These are phyloP conservation scores for Hecatera dysodea DNA, from an alignment of 2,888 invertebrate genomes.

Conservation along the genomic window DNA sequence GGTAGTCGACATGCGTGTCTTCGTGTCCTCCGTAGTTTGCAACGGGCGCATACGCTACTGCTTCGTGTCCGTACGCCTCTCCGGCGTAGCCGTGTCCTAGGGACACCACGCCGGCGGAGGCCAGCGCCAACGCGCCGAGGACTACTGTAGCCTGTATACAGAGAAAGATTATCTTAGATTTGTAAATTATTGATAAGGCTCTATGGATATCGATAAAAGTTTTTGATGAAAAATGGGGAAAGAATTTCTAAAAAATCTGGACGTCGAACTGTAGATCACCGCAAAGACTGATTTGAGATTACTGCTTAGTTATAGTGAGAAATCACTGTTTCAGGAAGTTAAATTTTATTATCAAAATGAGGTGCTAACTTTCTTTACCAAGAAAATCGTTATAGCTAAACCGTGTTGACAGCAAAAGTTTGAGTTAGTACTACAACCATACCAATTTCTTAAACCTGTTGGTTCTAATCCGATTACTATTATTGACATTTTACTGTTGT, in stretches of 20 bases:
- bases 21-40: constrained; percentile 83
- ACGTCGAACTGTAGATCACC: too few species aligned
- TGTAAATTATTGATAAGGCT: neutral
- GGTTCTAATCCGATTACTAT: neutral
- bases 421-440: neutral
- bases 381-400: neutral
- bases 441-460: neutral
- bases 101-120: constrained; percentile 84
- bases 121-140: constrained; percentile 84
- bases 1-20: constrained; percentile 87
- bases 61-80: constrained; percentile 84
- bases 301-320: neutral
- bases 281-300: neutral
- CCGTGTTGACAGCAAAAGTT: neutral
- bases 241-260: too few species aligned
- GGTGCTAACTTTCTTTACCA: neutral
- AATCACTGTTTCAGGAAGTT: neutral
- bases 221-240: too few species aligned
- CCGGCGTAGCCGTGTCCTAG: constrained; percentile 81
- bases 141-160: constrained; percentile 82
- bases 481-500: neutral
- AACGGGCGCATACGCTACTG: constrained; percentile 83
- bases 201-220: too few species aligned
- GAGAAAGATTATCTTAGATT: constrained; percentile 1
- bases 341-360: neutral